Conservation (phyloP, 2,113 vertebrate species). For the Eretmochelys imbricata region DNA sequence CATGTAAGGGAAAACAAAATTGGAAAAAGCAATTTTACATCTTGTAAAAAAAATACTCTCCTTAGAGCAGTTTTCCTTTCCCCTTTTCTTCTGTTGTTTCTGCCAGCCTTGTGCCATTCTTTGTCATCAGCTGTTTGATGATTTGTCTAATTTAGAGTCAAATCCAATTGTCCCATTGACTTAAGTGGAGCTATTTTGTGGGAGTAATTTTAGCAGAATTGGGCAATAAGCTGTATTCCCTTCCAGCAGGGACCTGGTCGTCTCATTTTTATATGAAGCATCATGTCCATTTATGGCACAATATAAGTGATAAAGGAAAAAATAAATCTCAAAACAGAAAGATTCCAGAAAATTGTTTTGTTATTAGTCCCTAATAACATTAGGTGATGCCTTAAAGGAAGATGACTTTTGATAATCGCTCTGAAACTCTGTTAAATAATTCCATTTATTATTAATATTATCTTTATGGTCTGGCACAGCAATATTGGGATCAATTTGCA, state of each 20-base stretch:
- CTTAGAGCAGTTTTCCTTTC: constrained; percentile 18
- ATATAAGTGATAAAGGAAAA: neutral
- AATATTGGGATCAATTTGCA: neutral
- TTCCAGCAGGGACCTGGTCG: neutral
- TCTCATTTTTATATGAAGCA: neutral
- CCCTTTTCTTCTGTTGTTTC: neutral
- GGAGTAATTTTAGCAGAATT: neutral
- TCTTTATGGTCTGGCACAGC: neutral
- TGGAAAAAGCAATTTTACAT: neutral
- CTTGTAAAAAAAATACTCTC: neutral
- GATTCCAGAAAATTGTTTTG: neutral
- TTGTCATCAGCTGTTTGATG: neutral
- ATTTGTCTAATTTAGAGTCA: neutral
- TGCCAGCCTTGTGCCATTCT: neutral
- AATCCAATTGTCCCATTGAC: neutral
- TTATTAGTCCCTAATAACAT: constrained; percentile 13
- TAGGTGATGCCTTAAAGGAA: neutral
- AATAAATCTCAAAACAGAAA: constrained; percentile 16
- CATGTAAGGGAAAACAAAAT: constrained; percentile 2
- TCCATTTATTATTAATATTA: neutral
- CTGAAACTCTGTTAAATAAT: neutral
- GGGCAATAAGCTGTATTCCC: neutral
- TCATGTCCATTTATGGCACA: neutral
- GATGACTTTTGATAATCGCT: neutral
- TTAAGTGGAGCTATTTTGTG: neutral